phyloP scores from a whole-genome alignment of 1,140 invertebrate species.

The Piezodorus guildinii region DNA sequence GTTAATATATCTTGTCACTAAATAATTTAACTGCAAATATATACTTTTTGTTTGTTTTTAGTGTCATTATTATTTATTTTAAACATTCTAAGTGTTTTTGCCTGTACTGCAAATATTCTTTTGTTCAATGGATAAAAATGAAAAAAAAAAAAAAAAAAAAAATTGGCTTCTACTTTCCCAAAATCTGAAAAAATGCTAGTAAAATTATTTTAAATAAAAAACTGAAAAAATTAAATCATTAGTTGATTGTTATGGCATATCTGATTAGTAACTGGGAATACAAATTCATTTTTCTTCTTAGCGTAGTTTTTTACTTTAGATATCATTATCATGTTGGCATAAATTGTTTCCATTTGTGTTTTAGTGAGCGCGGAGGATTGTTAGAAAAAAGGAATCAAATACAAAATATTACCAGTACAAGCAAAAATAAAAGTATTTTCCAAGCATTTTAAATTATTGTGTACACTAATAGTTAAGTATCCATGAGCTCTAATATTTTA shows the following conservation, averaged over 20 bases:
- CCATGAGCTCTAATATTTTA: no score
- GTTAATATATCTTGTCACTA: background rate
- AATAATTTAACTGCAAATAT: background rate
- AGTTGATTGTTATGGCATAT: no score
- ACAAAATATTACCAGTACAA: constrained; percentile 3
- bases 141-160: no score
- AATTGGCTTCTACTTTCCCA: no score
- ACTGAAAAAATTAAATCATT: no score
- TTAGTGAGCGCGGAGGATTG: constrained; percentile 13
- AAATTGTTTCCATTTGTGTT: constrained; percentile 17
- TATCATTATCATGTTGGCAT: background rate
- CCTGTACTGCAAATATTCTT: constrained; percentile 1
- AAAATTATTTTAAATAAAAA: no score
- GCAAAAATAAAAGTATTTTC: constrained; percentile 14
- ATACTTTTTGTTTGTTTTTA: no score
- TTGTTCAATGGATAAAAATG: no score
- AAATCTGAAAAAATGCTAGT: no score
- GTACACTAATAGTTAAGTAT: background rate
- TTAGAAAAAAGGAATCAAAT: constrained; percentile 19
- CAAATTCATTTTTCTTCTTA: no score
- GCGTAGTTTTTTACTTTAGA: background rate
- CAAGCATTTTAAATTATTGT: constrained; percentile 13
- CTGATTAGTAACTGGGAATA: no score
- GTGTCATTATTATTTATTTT: no score
- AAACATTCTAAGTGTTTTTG: background rate